Evolutionary conservation across 2,113 vertebrate species (phyloP).

Genomic region (Acrocephalus kingi): DNA sequence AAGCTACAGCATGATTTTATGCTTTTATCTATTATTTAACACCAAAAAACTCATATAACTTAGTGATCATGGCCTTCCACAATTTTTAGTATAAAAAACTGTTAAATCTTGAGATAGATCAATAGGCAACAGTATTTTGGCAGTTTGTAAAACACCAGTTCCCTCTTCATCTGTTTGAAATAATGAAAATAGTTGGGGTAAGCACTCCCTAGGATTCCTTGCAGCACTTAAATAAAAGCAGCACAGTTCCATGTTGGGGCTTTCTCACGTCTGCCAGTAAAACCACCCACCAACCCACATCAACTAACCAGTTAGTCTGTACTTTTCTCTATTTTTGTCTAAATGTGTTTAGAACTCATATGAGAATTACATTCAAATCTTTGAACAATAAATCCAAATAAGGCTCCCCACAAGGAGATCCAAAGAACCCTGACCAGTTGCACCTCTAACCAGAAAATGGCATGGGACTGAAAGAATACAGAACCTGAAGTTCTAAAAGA

Average conservation of each 20-base stretch:
- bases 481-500: neutral
- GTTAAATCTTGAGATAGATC: neutral
- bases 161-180: neutral
- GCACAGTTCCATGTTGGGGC: rapidly evolving
- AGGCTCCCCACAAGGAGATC: neutral
- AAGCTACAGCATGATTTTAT: neutral
- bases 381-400: neutral
- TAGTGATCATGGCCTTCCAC: neutral
- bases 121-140: neutral
- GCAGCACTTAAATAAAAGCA: neutral
- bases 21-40: neutral
- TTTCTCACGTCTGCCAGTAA: neutral
- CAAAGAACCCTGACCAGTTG: neutral
- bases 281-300: neutral
- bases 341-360: neutral
- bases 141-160: neutral
- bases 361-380: neutral
- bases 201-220: neutral
- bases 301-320: neutral
- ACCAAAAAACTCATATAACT: neutral
- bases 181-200: neutral
- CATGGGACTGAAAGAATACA: neutral
- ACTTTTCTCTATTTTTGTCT: neutral
- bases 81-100: neutral
- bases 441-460: neutral